Evolutionary conservation across 2,888 invertebrate species (phyloP), one percentile per base, ranked within the genome.

Genomic region (Zaprionus lineosus): DNA sequence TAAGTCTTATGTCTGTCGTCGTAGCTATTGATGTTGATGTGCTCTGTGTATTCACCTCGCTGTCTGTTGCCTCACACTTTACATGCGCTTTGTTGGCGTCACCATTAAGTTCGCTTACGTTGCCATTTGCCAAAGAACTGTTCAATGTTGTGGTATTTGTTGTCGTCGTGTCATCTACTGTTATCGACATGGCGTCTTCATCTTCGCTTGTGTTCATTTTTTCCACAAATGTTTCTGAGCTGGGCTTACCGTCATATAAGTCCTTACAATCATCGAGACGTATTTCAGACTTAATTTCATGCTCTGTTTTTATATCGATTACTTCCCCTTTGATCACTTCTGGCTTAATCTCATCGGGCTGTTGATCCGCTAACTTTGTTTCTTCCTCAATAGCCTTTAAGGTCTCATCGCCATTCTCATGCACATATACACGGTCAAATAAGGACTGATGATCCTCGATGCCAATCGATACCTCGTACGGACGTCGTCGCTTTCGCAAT

Each of bases 401-500:
- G n/a, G 83, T 85, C 2, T 83, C 84, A 39, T 85, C 85, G 16
- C 76, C 83, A 28, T 79, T 83, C 19, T 82, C 73, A 2, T 46
- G 47, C 19, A 48, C 40, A 7, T 61, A 53, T 16, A 60, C 15
- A 7, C 56, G 41, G 21, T 77, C 74, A 28, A 77, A 83, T 3
- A 81, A 68, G 2, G 51, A 37, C 16, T 58, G 59, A 14, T 62
- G 51, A 39, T 61, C 73, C 12, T 77, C 77, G 31, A 9, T 61
- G 28, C 21, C 33, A 33, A 52, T 19, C 5, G 66, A 66, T 8
- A 64, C 86, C 74, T 94, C 93, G 85, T 93, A 91, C 0, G 95
- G 95, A 74, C 93, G 92, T 86, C 95, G 91, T 65, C 94, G 91
- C 88, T 94, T 94, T 43, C 82, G 84, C 48, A 82, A 67, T n/a